A percentile compares a stretch with the other conserved stretches of the same genome.
Conservation (phyloP, 2,888 invertebrate species). For the Labia minor region DNA sequence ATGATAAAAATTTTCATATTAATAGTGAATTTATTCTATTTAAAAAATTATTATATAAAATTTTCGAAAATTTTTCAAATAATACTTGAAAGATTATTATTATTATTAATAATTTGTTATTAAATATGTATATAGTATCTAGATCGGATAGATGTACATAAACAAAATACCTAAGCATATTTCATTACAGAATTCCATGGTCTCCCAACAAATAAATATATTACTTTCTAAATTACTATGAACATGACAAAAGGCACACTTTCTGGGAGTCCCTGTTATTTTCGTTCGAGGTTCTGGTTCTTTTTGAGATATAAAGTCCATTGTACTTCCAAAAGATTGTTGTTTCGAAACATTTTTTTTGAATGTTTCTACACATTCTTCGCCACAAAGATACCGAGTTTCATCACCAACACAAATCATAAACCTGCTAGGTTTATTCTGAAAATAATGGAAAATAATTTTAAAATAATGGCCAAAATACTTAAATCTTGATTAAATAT, state of each 20-base stretch:
- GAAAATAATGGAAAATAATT: background rate
- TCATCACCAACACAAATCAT: background rate
- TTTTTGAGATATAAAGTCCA: background rate
- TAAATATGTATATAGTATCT: no score
- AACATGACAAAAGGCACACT: conserved; percentile 45
- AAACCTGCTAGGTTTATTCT: background rate
- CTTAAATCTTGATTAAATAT: no score
- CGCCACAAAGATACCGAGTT: conserved; percentile 18
- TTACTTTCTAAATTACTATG: conserved; percentile 45
- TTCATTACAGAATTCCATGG: conserved; percentile 88
- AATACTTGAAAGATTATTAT: no score
- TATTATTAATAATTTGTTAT: no score
- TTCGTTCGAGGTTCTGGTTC: conserved; percentile 39
- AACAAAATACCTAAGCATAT: conserved; percentile 55
- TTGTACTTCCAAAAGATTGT: background rate
- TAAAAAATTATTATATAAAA: no score
- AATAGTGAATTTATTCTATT: no score
- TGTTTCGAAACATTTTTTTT: conserved; percentile 19
- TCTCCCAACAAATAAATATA: conserved; percentile 64
- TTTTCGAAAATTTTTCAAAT: no score
- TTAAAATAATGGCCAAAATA: no score
- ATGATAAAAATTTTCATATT: no score
- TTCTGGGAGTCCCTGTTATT: conserved; percentile 43
- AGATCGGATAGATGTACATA: no score
- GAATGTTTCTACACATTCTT: conserved; percentile 23